Evolutionary conservation across 2,113 vertebrate genomes (phyloP), one percentile per base, ranked within the genome.

Genomic region (Mionectes macconnelli): DNA sequence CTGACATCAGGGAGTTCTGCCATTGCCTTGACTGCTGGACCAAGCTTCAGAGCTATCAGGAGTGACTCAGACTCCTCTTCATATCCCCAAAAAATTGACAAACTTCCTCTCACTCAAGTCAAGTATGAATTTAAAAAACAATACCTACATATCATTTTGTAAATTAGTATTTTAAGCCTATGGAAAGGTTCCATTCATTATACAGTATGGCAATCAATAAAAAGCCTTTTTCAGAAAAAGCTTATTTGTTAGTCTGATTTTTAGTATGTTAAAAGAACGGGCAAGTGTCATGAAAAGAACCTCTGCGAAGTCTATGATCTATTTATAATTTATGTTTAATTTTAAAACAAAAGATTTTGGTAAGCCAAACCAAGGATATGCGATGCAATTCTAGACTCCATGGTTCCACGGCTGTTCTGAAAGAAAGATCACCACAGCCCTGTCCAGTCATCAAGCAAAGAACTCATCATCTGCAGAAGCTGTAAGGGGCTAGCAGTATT

Each of bases 21-120:
- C 52, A 70, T 90, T 93, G 92, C 86, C 92, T 87, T 96, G 94
- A 95, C 96, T 97, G 94, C 96, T 97, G 94, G 94, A 96, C 64
- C 64, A 93, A 78, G 85, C 79, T 95, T 95, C 96, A 96, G 94
- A 96, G 93, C 96, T 94, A 63, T 37, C n/a, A 55, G 94, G 88
- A 96, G 95, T 81, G 49, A 92, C 80, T 84, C 69, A 40, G 88
- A 96, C 90, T 93, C 90, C 93, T 89, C 60, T 95, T 91, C 79
- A 84, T 95, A 97, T 97, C 96, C 96, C 93, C 92, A 96, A 94
- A 96, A 94, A 96, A 90, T 81, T 82, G 72, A 94, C 72, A 87
- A 94, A 93, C 63, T 94, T 95, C 82, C 35, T 85, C 55, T 94
- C 60, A 92, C 77, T 94, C 92, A 95, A 96, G 96, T 96, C 93